Evolutionary conservation across 64 coral and sea anemone genomes (phyloP), one percentile per base, ranked within the genome.

Genomic region (Stichodactyla mertensii): DNA sequence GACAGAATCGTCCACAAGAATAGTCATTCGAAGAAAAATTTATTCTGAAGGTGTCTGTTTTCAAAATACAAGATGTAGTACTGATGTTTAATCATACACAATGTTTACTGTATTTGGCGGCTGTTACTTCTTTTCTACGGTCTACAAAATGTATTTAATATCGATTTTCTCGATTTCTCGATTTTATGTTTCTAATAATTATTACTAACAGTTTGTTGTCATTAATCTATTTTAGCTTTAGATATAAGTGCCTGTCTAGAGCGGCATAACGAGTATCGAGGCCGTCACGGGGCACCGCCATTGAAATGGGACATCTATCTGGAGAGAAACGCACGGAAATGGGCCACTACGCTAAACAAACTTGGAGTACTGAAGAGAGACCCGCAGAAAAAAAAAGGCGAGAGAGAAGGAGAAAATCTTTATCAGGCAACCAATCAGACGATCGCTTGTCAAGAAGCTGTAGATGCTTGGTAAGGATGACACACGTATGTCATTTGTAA

Each of bases 221-320:
- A 66, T 66, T 66, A n/a, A 66, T 7, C 62, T n/a, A n/a, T 51
- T 10, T 79, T 52, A 79, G 77, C 77, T 14, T 79, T 52, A 24
- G 11, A 16, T 7, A 18, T 52, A 4, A 26, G 15, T 79, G 85
- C 61, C 36, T 90, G 88, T 10, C 70, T 90, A 19, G 60, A 85
- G 19, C 80, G 18, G 52, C 88, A 90, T 45, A 90, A 90, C 69
- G 53, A 85, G 18, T 84, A 45, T 45, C 82, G 88, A 15, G 18
- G 16, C 6, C n/a, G 60, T 11, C 88, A 90, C 52, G 82, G 69
- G 13, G 67, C 88, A 4, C 36, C 18, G 71, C 82, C 67, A 10
- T 71, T 90, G 23, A 57, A 61, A 28, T 90, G 89, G 89, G 60
- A 91, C 69, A 22, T 52, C 7, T 86, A 84, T 1, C 77, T 91